A percentile compares a stretch with the other conserved stretches of the same genome.
Conservation (phyloP, 1,140 invertebrate species). For the Coptotermes formosanus region DNA sequence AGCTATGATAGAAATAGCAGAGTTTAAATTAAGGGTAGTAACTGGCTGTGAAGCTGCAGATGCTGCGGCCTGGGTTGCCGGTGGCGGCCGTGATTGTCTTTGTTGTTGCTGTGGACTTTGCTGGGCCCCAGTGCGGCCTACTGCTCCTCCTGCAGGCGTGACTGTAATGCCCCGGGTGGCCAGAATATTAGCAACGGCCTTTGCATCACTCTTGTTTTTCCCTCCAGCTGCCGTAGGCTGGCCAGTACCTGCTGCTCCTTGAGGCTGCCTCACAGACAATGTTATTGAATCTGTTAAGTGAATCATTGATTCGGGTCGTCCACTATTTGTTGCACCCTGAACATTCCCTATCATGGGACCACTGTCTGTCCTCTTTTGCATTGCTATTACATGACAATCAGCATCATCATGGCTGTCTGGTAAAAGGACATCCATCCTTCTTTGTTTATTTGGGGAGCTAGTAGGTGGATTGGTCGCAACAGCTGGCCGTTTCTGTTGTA, state of each 20-base stretch:
- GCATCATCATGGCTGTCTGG: constrained; percentile 60
- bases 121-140: constrained; percentile 33
- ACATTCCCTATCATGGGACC: constrained; percentile 71
- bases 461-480: background rate
- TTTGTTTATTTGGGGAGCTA: constrained; percentile 44
- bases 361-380: constrained; percentile 70
- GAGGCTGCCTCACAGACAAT: constrained; percentile 59
- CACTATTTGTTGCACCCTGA: constrained; percentile 54
- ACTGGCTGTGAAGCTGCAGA: constrained; percentile 39
- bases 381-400: constrained; percentile 64
- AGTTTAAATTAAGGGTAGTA: constrained; percentile 64
- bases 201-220: constrained; percentile 59
- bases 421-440: constrained; percentile 54
- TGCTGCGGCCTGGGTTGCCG: background rate
- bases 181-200: constrained; percentile 69
- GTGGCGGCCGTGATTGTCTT: constrained; percentile 18
- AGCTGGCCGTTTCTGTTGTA: constrained; percentile 27
- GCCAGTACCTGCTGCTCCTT: constrained; percentile 36
- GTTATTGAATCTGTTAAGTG: constrained; percentile 64
- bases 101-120: constrained; percentile 39
- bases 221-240: constrained; percentile 20
- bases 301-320: constrained; percentile 56
- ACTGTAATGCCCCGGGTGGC: constrained; percentile 74
- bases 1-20: constrained; percentile 69
- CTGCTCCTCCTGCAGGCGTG: constrained; percentile 55